These are phyloP conservation scores for Misgurnus anguillicaudatus DNA, from an alignment of 2,113 vertebrate species.

Conservation along the genomic window DNA sequence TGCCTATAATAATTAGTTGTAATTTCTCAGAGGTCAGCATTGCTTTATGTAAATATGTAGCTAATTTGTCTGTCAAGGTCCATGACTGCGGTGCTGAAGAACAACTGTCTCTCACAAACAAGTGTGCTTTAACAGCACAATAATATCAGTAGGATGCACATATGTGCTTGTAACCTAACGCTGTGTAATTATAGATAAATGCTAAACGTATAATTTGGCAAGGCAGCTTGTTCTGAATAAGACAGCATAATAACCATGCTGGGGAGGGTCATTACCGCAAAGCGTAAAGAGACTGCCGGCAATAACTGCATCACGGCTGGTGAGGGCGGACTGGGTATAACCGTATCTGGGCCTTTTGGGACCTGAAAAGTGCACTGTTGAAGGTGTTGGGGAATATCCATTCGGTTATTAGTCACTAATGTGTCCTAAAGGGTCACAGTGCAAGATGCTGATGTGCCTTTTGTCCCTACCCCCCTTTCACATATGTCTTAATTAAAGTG, in stretches of 20 bases:
- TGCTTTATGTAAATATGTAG: conserved; percentile 6
- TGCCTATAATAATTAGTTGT: neutral
- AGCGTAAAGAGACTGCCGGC: conserved; percentile 61
- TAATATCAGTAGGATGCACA: neutral
- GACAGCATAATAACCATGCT: conserved; percentile 59
- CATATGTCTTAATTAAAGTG: neutral
- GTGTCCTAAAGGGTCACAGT: neutral
- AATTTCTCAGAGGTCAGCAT: conserved; percentile 2
- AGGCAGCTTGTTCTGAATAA: conserved; percentile 45
- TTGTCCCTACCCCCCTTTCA: neutral
- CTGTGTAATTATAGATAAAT: conserved; percentile 31
- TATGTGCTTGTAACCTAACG: neutral
- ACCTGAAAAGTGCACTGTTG: conserved; percentile 36
- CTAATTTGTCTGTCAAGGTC: neutral
- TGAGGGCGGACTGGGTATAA: conserved; percentile 38
- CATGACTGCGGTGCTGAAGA: conserved; percentile 9
- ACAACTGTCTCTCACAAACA: neutral
- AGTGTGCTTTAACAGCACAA: neutral
- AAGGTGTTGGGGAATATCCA: conserved; percentile 12
- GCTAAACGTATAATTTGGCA: conserved; percentile 17
- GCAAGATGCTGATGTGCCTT: neutral
- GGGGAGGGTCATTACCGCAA: conserved; percentile 65
- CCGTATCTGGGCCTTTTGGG: conserved; percentile 29
- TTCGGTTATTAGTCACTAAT: conserved; percentile 28
- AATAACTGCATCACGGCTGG: conserved; percentile 57